Base-by-base conservation (phyloP, 2,797 vertebrate genomes). In the Enteromius argenteus region DNA sequence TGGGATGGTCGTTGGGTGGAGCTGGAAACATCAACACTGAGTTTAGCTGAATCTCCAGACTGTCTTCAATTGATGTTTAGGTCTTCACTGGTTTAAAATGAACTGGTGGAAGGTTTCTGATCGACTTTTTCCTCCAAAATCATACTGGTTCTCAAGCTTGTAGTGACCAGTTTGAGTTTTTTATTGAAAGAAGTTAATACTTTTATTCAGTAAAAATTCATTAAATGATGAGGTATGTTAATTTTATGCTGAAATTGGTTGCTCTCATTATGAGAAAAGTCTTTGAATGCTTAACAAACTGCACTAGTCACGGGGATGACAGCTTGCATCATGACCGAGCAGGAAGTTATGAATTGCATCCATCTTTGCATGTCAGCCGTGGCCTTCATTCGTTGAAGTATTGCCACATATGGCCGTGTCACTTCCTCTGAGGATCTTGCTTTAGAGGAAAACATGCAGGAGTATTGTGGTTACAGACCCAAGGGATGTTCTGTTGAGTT, bases 341-440 rank as follows among this genome's bases (percentile, higher is more conserved):
- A 51, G 64, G 84, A 85, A 74, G 78, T 89, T 87, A 89, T 92
- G 88, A 93, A 90, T 90, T 85, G 87, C 79, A 87, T 89, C 60
- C 83, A 88, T 85, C 66, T 68, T 62, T 23, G 51, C 77, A 58
- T 81, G 89, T 74, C 86, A 42, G 19, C 14, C 19, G 3, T 76
- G 71, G 21, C 35, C 10, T 37, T 71, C 42, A 30, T 64, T 51
- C 39, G 66, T 32, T 88, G 80, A 89, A 82, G 76, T 56, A 46
- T 89, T 89, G 86, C 86, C 86, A 90, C 49, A 78, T 83, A 90
- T 35, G 14, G 37, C 78, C 62, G 53, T 53, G 49, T 79, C 37
- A 79, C 78, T 84, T 77, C 37, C 53, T 79, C 37, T 79, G 27
- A 49, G 30, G 32, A 51, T 71, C 39, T 1, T 60, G 27, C 2